A percentile compares a stretch with the other conserved stretches of the same genome.
phyloP scores from a whole-genome alignment of 2,888 invertebrate genomes.

The Chrysomela aeneicollis region DNA sequence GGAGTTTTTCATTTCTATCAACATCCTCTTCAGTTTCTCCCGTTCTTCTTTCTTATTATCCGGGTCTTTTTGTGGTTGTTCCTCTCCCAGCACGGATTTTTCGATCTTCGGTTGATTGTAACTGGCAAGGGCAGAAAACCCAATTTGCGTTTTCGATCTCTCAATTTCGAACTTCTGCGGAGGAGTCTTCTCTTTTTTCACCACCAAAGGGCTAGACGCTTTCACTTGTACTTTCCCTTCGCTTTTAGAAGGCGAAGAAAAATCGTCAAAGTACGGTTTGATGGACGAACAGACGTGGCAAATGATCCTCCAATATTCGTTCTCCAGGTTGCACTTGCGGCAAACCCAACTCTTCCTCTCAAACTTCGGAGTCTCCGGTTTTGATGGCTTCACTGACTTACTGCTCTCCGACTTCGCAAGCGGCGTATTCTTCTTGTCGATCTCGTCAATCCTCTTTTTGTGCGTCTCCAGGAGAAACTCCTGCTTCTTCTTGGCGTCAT shows the following conservation, averaged over 20 bases:
- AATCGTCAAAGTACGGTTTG: conserved; percentile 62
- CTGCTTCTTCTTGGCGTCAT: conserved; percentile 49
- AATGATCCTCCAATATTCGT: conserved; percentile 69
- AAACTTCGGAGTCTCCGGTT: conserved; percentile 52
- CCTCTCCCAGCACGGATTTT: conserved; percentile 47
- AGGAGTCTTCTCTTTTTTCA: conserved; percentile 38
- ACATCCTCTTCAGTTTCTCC: conserved; percentile 72
- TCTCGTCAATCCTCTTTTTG: conserved; percentile 52
- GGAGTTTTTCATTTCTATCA: conserved; percentile 81
- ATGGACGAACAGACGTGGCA: conserved; percentile 69
- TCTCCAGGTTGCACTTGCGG: conserved; percentile 68
- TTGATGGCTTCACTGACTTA: conserved; percentile 52
- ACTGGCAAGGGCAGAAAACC: conserved; percentile 56
- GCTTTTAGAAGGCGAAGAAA: conserved; percentile 40
- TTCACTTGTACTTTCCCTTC: conserved; percentile 36
- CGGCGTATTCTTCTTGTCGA: conserved; percentile 51
- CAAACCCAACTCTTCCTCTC: conserved; percentile 66
- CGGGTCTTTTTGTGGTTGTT: conserved; percentile 23
- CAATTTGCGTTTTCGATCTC: conserved; percentile 59
- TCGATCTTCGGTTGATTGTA: conserved; percentile 63
- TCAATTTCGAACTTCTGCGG: conserved; percentile 51
- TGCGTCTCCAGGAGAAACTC: conserved; percentile 50
- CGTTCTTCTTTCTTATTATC: conserved; percentile 63
- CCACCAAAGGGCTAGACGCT: conserved; percentile 35
- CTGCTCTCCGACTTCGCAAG: conserved; percentile 60